Percentiles rank a stretch among this genome's conserved stretches.
Conservation (phyloP, 2,113 vertebrate species). For the Maccullochella peelii region DNA sequence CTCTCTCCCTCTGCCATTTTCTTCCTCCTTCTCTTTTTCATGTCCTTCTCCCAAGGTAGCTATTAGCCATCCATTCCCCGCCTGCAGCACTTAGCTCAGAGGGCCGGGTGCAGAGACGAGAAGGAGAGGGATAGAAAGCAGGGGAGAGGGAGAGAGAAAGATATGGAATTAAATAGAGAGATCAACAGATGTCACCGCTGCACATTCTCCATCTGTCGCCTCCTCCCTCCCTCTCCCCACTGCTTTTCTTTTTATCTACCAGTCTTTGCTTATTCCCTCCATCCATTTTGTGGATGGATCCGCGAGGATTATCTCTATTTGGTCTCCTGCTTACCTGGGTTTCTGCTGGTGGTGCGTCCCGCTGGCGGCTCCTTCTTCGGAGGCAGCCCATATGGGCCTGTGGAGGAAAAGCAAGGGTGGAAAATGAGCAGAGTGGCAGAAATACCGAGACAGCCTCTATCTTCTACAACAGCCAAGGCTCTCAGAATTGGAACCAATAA, state of each 20-base stretch:
- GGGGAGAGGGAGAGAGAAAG: conserved; percentile 41
- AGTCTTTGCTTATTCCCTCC: conserved; percentile 56
- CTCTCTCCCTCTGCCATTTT: conserved; percentile 39
- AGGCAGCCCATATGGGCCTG: conserved; percentile 84
- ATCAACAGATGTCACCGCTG: conserved; percentile 81
- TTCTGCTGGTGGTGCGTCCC: conserved; percentile 82
- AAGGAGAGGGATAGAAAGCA: conserved; percentile 46
- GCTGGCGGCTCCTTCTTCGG: conserved; percentile 82
- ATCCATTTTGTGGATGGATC: conserved; percentile 68
- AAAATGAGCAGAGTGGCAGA: conserved; percentile 28
- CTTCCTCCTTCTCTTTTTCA: conserved; percentile 60
- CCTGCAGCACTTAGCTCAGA: conserved; percentile 81
- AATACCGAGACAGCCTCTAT: not conserved
- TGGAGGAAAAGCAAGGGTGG: conserved; percentile 15
- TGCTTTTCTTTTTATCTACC: conserved; percentile 58
- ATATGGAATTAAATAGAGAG: conserved; percentile 82
- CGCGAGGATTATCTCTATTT: conserved; percentile 57
- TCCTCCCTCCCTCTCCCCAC: conserved; percentile 47
- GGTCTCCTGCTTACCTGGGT: conserved; percentile 79
- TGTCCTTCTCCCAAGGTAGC: conserved; percentile 78
- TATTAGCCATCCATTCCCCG: conserved; percentile 82
- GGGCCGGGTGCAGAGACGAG: conserved; percentile 60
- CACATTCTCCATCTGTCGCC: conserved; percentile 81
- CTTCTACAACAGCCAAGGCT: conserved; percentile 9
- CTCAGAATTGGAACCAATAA: conserved; percentile 28